Conservation (phyloP, 2,797 vertebrate genomes). For the Phaenicophaeus curvirostris region DNA sequence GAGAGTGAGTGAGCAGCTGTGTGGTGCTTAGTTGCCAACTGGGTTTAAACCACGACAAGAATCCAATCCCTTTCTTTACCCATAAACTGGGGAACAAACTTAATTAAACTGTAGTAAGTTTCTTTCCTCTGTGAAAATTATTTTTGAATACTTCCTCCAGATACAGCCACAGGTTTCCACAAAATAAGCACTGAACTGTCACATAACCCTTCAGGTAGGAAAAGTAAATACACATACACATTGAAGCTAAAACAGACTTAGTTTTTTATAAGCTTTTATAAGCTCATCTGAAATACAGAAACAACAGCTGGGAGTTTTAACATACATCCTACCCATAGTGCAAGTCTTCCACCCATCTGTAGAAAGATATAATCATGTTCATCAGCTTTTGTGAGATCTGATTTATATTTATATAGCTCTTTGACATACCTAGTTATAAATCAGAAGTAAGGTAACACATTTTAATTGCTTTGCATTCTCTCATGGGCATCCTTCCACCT, state of each 20-base stretch:
- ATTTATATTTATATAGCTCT: background rate
- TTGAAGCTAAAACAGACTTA: background rate
- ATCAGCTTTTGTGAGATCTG: background rate
- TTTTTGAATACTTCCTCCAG: background rate
- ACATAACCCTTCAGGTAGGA: background rate
- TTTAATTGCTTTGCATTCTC: background rate
- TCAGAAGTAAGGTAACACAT: background rate
- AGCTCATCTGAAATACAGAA: conserved; percentile 7
- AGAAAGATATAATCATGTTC: background rate
- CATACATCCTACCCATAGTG: background rate
- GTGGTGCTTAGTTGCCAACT: too few species aligned
- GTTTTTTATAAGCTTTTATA: background rate
- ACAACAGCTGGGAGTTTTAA: conserved; percentile 12
- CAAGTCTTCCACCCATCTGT: background rate
- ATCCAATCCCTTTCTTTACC: background rate
- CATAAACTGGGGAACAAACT: background rate
- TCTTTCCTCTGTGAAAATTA: background rate
- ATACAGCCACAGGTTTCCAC: background rate
- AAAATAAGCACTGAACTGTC: background rate
- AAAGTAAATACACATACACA: background rate
- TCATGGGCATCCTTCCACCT: background rate
- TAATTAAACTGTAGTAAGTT: background rate
- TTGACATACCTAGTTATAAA: background rate
- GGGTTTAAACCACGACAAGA: too few species aligned
- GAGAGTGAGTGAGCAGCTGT: too few species aligned